Evolutionary conservation across 1,140 invertebrate genomes (phyloP).

Genomic region (Nebria ingens): DNA sequence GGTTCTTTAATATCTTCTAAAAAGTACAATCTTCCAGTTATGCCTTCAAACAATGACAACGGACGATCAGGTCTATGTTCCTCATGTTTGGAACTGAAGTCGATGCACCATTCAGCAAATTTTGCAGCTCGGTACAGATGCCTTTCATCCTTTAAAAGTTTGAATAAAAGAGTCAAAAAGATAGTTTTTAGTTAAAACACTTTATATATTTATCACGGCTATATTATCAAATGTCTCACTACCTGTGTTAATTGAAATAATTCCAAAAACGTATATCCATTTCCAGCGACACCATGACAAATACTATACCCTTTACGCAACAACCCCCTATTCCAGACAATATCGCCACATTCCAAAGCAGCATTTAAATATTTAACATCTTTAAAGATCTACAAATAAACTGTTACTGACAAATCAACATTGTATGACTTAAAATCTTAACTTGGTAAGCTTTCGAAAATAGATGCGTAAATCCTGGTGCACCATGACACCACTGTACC

Average conservation of each 20-base stretch:
- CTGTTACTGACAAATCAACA: no score
- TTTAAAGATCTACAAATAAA: constrained; percentile 49
- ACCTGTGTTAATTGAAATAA: constrained; percentile 73
- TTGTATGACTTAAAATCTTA: constrained; percentile 19
- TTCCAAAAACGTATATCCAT: constrained; percentile 78
- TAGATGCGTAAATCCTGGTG: constrained; percentile 74
- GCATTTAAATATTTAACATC: constrained; percentile 63
- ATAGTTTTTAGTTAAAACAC: constrained; percentile 7
- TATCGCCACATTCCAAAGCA: constrained; percentile 60
- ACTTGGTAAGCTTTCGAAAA: constrained; percentile 69
- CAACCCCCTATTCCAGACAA: constrained; percentile 78
- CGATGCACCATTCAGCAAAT: constrained; percentile 76
- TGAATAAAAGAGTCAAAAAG: no score
- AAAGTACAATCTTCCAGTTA: constrained; percentile 60
- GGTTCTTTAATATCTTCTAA: constrained; percentile 52
- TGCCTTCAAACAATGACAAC: constrained; percentile 78
- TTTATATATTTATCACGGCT: constrained; percentile 4
- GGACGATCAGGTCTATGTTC: constrained; percentile 63
- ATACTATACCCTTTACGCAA: constrained; percentile 82
- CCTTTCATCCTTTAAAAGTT: constrained; percentile 51
- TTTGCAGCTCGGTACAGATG: constrained; percentile 67
- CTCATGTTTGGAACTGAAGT: constrained; percentile 55
- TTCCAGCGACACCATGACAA: constrained; percentile 87
- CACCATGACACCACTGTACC: constrained; percentile 94
- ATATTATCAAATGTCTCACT: constrained; percentile 17